phyloP scores from a whole-genome alignment of 2,888 invertebrate species.

The Panzeria rudis region DNA sequence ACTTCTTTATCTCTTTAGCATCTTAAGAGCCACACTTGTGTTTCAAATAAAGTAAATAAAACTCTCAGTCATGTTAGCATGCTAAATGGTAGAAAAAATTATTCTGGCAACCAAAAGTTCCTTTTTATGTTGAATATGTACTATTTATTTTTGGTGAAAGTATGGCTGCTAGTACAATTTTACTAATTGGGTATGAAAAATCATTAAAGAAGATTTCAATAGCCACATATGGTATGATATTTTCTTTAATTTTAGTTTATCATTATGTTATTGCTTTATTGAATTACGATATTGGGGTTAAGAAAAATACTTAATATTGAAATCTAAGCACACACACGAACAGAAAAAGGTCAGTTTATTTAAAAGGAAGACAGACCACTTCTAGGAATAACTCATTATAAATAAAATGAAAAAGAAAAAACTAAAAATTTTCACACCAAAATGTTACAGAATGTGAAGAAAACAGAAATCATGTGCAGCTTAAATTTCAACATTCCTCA shows the following conservation, averaged over 20 bases:
- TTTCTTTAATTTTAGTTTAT: background rate
- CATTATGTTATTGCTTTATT: background rate
- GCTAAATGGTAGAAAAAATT: background rate
- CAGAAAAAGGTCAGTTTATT: constrained; percentile 7
- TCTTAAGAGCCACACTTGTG: constrained; percentile 36
- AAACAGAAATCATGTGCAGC: background rate
- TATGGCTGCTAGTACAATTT: constrained; percentile 19
- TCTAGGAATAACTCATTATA: constrained; percentile 35
- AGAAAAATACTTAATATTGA: constrained; percentile 24
- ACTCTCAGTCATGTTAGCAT: constrained; percentile 9
- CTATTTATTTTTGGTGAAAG: constrained; percentile 45
- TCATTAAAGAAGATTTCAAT: constrained; percentile 31
- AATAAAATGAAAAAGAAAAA: constrained; percentile 6
- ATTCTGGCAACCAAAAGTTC: background rate
- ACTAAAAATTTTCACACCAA: constrained; percentile 47
- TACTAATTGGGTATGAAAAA: constrained; percentile 51
- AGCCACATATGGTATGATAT: constrained; percentile 41
- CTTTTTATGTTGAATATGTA: background rate
- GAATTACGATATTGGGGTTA: constrained; percentile 16
- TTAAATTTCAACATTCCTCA: constrained; percentile 12
- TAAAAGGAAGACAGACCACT: constrained; percentile 7
- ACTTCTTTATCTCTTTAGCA: constrained; percentile 7
- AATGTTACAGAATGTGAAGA: background rate
- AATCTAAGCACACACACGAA: background rate
- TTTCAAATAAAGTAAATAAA: constrained; percentile 33